These are phyloP conservation scores for Coenonympha arcania DNA, from an alignment of 2,888 invertebrate genomes.

Conservation along the genomic window DNA sequence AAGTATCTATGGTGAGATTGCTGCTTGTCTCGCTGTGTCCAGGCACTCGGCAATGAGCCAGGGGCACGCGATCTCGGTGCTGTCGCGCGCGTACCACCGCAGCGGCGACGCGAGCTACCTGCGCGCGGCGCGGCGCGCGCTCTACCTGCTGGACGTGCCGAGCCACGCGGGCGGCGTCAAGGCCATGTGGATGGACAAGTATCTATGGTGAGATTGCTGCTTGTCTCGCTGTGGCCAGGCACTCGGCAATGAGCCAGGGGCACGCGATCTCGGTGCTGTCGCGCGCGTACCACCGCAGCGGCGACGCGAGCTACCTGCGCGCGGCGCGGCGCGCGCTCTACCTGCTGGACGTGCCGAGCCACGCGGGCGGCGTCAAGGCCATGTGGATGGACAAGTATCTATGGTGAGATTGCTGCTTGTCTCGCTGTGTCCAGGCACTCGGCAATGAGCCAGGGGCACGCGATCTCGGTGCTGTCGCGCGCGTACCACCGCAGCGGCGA, in stretches of 20 bases:
- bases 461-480: constrained; percentile 92
- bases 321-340: constrained; percentile 87
- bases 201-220: constrained; percentile 85
- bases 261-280: constrained; percentile 96
- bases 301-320: constrained; percentile 82
- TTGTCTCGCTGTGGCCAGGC: constrained; percentile 66
- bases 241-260: constrained; percentile 99
- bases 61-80: constrained; percentile 96
- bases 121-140: constrained; percentile 84
- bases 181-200: constrained; percentile 88
- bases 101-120: constrained; percentile 86
- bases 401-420: constrained; percentile 80
- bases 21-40: constrained; percentile 6
- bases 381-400: constrained; percentile 87
- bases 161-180: constrained; percentile 86
- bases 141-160: constrained; percentile 83
- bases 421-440: constrained; percentile 81
- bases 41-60: constrained; percentile 99
- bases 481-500: constrained; percentile 90
- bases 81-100: constrained; percentile 90
- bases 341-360: constrained; percentile 82
- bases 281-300: constrained; percentile 90
- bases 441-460: constrained; percentile 99
- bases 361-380: constrained; percentile 87
- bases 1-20: constrained; percentile 91